A percentile compares a stretch with the other conserved stretches of the same genome.
Conservation (phyloP, 2,113 vertebrate genomes). For the Rhineura floridana region DNA sequence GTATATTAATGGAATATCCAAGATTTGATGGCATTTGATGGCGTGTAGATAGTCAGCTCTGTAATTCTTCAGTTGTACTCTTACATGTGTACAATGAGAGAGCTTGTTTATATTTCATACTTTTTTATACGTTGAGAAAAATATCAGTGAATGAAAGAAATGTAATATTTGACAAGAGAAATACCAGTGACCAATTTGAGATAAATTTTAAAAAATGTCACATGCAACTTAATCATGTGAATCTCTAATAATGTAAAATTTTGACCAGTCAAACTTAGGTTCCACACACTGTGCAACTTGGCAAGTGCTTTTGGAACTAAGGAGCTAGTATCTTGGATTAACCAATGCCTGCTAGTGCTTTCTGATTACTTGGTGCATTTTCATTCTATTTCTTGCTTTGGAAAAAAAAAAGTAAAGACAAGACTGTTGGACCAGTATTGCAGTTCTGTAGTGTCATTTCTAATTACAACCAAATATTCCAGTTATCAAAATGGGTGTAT, state of each 20-base stretch:
- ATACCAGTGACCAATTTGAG: conserved; percentile 73
- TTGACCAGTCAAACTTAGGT: conserved; percentile 71
- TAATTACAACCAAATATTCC: conserved; percentile 86
- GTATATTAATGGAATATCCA: conserved; percentile 82
- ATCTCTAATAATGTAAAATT: conserved; percentile 73
- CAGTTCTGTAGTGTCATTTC: conserved; percentile 84
- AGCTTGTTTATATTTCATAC: conserved; percentile 96
- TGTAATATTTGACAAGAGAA: conserved; percentile 76
- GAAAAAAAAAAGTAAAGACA: conserved; percentile 77
- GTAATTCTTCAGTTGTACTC: conserved; percentile 80
- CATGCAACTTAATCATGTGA: conserved; percentile 68
- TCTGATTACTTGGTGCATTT: conserved; percentile 78
- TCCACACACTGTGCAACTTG: conserved; percentile 66
- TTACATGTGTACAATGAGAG: conserved; percentile 76
- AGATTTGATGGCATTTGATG: conserved; percentile 79
- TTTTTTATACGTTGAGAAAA: conserved; percentile 91
- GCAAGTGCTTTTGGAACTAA: conserved; percentile 78
- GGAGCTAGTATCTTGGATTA: conserved; percentile 80
- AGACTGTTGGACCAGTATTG: conserved; percentile 90
- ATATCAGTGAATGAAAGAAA: conserved; percentile 71
- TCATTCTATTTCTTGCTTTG: conserved; percentile 79
- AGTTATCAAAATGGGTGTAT: conserved; percentile 88
- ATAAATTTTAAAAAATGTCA: conserved; percentile 67
- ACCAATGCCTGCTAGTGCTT: conserved; percentile 81
- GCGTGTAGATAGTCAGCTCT: conserved; percentile 83